A percentile compares a stretch with the other conserved stretches of the same genome.
These are phyloP conservation scores for Paedocypris micromegethes DNA, from an alignment of 2,797 vertebrate species.

Conservation along the genomic window DNA sequence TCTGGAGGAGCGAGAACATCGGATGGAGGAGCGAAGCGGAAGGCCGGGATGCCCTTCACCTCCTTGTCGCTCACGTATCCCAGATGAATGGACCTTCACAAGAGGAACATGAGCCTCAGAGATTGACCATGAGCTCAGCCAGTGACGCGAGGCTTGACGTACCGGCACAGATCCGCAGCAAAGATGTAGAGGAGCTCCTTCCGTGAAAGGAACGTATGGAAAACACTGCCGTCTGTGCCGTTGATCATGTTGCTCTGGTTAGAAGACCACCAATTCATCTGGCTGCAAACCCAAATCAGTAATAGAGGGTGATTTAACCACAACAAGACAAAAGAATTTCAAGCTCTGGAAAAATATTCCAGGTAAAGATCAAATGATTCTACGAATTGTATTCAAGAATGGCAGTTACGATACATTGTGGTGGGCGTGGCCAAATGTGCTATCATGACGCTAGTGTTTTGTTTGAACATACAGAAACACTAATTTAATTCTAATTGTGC, in stretches of 20 bases:
- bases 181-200: constrained; percentile 78
- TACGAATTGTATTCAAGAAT: too few species aligned
- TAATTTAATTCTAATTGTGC: too few species aligned
- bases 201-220: constrained; percentile 73
- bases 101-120: background rate
- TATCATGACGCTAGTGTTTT: too few species aligned
- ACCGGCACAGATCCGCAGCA: constrained; percentile 79
- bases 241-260: constrained; percentile 83
- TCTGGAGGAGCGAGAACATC: constrained; percentile 70
- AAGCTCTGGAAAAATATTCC: too few species aligned
- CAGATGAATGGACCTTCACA: constrained; percentile 70
- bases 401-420: too few species aligned
- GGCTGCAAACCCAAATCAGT: constrained; percentile 3
- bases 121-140: too few species aligned
- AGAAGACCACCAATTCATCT: constrained; percentile 78
- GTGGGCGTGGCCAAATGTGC: too few species aligned
- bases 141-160: constrained; percentile 5
- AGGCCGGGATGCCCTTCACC: constrained; percentile 76
- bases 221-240: constrained; percentile 74
- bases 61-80: constrained; percentile 68
- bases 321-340: too few species aligned
- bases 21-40: constrained; percentile 69
- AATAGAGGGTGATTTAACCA: background rate
- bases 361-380: too few species aligned
- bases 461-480: too few species aligned